Base-by-base conservation (phyloP, 2,888 invertebrate genomes). In the Didymodactylos carnosus region DNA sequence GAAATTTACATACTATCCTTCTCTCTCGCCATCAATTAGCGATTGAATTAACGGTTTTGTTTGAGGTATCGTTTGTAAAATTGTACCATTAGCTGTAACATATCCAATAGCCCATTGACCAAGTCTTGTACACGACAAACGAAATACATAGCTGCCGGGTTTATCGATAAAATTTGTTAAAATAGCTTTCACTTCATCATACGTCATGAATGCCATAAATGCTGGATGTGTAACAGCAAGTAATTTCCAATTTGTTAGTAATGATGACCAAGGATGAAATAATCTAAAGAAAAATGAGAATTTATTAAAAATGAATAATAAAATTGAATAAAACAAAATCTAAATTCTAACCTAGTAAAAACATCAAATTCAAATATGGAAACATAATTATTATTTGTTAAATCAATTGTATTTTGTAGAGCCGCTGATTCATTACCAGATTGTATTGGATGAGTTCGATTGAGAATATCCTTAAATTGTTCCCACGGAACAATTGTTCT, bases 101-200 rank as follows among this genome's bases (percentile, higher is more conserved):
- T 99, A 99, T 11, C 98, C 98, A 78, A 99, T 99, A 70, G 98
- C 98, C 98, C 98, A 99, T 83, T 99, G 98, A 0, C 98, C 98
- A 77, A 99, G 87, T 79, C 97, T 87, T 69, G 98, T 99, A 83
- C 98, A 98, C 78, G 94, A 95, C 83, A 98, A 87, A 81, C 98
- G 86, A 80, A 88, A 88, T 75, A 88, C 88, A 79, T 88, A 88
- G 80, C 88, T 88, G 82, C 73, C 79, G 77, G 62, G 72, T 41
- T 72, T 70, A 16, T 73, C 49, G 23, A 71, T 70, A 51, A 43
- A 35, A 69, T 53, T 27, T 16, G 53, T 16, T 29, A 53, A 29
- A 14, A 53, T 53, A 19, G 27, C 53, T 53, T 53, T 98, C 29
- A 99, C 98, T 85, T 99, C 98, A 82, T 99, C 98, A 83, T 99